phyloP scores from a whole-genome alignment of 2,888 invertebrate genomes.

The Dolichopus griseipennis region DNA sequence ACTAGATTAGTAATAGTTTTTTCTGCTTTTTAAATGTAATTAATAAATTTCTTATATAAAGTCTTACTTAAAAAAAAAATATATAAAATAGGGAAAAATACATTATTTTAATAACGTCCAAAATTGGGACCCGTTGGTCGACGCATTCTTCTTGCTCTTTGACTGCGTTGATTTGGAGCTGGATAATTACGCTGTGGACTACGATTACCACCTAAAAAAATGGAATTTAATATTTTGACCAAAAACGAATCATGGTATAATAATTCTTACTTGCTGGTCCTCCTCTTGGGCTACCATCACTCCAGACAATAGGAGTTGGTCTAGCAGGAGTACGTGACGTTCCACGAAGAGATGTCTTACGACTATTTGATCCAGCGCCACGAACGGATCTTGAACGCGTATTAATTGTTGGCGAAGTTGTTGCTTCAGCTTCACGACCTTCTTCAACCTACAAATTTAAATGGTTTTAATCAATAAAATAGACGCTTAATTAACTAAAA shows the following conservation, averaged over 20 bases:
- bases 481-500: no score
- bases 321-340: constrained; percentile 41
- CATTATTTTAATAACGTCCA: constrained; percentile 7
- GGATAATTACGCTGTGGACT: constrained; percentile 28
- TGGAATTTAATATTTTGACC: constrained; percentile 14
- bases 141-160: constrained; percentile 38
- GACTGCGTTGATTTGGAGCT: constrained; percentile 31
- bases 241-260: background rate
- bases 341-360: constrained; percentile 35
- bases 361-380: constrained; percentile 35
- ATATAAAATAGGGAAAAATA: no score
- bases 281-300: constrained; percentile 20
- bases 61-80: no score
- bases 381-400: constrained; percentile 44
- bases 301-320: constrained; percentile 58
- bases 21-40: no score
- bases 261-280: constrained; percentile 16
- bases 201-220: constrained; percentile 26
- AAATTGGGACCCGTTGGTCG: constrained; percentile 36
- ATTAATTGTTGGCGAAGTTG: constrained; percentile 51
- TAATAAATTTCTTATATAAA: no score
- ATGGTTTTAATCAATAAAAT: background rate
- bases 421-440: constrained; percentile 73
- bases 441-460: constrained; percentile 50
- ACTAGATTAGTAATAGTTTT: no score